These are phyloP conservation scores for Epinephelus cyanopodus DNA, from an alignment of 2,113 vertebrate species.

Conservation along the genomic window DNA sequence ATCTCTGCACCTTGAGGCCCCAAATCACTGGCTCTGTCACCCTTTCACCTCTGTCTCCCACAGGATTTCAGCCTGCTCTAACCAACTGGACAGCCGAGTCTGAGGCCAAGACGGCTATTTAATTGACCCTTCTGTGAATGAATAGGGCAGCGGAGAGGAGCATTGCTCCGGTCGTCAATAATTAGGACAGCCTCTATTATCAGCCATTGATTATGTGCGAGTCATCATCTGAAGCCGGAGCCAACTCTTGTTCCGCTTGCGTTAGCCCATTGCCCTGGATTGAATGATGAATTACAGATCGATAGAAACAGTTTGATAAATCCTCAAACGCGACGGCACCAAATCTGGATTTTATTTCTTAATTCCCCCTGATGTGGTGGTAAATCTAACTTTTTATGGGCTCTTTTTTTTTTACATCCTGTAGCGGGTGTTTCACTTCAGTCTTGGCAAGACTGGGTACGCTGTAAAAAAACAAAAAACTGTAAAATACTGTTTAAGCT, in stretches of 20 bases:
- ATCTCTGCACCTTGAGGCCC: constrained; percentile 31
- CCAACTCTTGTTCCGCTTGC: constrained; percentile 50
- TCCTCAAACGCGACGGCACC: constrained; percentile 12
- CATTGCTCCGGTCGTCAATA: constrained; percentile 67
- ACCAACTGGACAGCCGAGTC: constrained; percentile 45
- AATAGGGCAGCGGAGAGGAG: constrained; percentile 48
- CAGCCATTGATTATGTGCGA: constrained; percentile 71
- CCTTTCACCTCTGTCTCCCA: constrained; percentile 63
- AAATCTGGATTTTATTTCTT: constrained; percentile 45
- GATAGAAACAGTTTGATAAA: constrained; percentile 63
- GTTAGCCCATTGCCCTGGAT: constrained; percentile 54
- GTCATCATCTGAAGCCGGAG: constrained; percentile 64
- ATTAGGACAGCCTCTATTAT: constrained; percentile 54
- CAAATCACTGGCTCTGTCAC: constrained; percentile 35
- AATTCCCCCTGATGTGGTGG: constrained; percentile 40
- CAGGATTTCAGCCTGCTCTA: constrained; percentile 41
- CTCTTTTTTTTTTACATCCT: constrained; percentile 36
- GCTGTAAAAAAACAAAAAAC: constrained; percentile 30
- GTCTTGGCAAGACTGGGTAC: constrained; percentile 30
- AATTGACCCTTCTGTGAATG: constrained; percentile 59
- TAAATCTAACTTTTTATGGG: constrained; percentile 59
- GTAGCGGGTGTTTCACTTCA: constrained; percentile 24
- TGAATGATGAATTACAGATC: constrained; percentile 71
- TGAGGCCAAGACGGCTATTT: constrained; percentile 34
- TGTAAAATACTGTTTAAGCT: constrained; percentile 62